Percentiles rank a stretch among this genome's conserved stretches.
phyloP scores from a whole-genome alignment of 2,113 vertebrate genomes.

The Dermatemys mawii region DNA sequence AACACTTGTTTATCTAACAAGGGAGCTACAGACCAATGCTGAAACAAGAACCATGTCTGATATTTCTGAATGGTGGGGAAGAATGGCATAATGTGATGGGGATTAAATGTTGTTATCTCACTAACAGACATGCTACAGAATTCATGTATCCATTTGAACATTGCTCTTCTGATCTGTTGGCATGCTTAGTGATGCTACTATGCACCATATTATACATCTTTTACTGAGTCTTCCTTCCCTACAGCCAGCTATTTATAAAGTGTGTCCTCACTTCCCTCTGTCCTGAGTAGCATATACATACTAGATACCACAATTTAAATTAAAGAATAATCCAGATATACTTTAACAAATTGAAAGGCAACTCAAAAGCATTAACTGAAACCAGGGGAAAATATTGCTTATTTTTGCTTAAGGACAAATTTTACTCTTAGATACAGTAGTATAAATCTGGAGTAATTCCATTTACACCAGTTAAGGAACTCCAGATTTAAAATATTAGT shows the following conservation, averaged over 20 bases:
- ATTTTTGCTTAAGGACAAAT: not conserved
- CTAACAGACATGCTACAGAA: not conserved
- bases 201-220: not conserved
- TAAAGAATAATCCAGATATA: not conserved
- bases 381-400: not conserved
- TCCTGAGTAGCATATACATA: not conserved
- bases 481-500: not conserved
- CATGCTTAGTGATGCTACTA: not conserved
- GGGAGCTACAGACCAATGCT: not conserved
- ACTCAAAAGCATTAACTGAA: not conserved
- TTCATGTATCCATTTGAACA: not conserved
- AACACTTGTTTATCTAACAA: not conserved
- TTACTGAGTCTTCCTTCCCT: not conserved
- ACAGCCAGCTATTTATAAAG: not conserved
- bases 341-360: rapidly evolving
- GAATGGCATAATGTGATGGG: not conserved
- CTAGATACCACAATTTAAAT: not conserved
- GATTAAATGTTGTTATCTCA: not conserved
- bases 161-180: not conserved
- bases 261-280: not conserved
- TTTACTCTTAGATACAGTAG: not conserved
- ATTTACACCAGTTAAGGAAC: not conserved
- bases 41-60: not conserved
- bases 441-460: not conserved
- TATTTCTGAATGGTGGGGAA: not conserved